Percentiles rank a stretch among this genome's conserved stretches.
phyloP scores from a whole-genome alignment of 1,140 invertebrate species.

The Spodoptera frugiperda region DNA sequence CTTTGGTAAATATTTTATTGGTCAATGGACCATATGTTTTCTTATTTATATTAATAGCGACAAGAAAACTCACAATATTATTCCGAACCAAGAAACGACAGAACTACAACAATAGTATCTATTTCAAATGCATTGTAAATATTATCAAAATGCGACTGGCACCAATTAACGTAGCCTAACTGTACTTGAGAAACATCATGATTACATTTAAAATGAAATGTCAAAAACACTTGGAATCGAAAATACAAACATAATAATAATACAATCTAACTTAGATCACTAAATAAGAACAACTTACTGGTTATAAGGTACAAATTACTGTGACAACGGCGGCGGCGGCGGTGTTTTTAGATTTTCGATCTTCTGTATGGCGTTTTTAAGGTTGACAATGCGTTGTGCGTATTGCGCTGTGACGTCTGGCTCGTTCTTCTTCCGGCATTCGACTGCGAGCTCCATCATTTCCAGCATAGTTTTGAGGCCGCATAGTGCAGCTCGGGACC shows the following conservation, averaged over 20 bases:
- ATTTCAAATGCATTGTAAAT: no score
- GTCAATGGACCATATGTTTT: no score
- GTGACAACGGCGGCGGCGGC: neutral
- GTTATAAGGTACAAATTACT: slow-evolving; percentile 21
- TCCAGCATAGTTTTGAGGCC: slow-evolving; percentile 54
- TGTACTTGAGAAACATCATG: slow-evolving; percentile 21
- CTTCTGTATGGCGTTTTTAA: slow-evolving; percentile 24
- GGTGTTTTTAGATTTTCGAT: slow-evolving; percentile 2
- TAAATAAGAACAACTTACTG: slow-evolving; percentile 11
- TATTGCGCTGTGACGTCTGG: slow-evolving; percentile 32
- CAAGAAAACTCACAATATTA: no score
- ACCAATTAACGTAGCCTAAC: neutral
- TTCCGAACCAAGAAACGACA: no score
- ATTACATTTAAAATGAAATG: slow-evolving; percentile 24
- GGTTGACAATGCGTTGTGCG: slow-evolving; percentile 27
- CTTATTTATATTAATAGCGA: no score
- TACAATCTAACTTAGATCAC: neutral
- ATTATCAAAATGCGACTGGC: neutral
- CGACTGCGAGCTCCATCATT: slow-evolving; percentile 54
- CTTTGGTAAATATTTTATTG: no score
- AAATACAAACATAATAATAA: slow-evolving; percentile 32
- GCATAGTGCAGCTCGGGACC: slow-evolving; percentile 22
- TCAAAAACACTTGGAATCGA: slow-evolving; percentile 2
- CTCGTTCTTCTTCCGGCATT: slow-evolving; percentile 34
- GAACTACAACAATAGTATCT: no score